Evolutionary conservation across 35 echinoderm and acorn worm species (phyloP).

Genomic region (Heliocidaris tuberculata): DNA sequence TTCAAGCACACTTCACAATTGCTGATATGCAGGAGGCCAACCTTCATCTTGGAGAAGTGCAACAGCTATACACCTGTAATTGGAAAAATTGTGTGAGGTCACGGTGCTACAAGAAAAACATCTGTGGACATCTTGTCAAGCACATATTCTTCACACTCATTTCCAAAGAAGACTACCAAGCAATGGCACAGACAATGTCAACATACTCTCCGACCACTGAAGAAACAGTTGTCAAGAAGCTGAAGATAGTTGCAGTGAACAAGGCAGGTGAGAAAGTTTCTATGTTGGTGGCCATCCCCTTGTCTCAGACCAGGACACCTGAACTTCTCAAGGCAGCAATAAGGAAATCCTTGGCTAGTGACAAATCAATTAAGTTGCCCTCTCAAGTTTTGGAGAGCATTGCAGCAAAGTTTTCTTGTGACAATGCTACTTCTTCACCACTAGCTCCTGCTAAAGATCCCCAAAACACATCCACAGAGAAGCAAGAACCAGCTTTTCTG

Average conservation of each 20-base stretch:
- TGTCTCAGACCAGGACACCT: background rate
- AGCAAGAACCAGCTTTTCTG: background rate
- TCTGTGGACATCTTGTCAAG: slow-evolving; percentile 62
- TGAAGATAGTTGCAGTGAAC: slow-evolving; percentile 15
- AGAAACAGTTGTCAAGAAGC: slow-evolving; percentile 5
- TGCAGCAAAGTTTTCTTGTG: slow-evolving; percentile 1
- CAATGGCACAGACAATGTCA: slow-evolving; percentile 52
- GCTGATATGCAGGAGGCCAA: slow-evolving; percentile 63
- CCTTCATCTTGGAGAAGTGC: slow-evolving; percentile 68
- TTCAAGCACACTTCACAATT: slow-evolving; percentile 67
- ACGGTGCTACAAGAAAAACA: slow-evolving; percentile 64
- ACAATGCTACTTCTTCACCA: background rate
- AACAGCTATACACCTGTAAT: slow-evolving; percentile 61
- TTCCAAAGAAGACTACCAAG: slow-evolving; percentile 53
- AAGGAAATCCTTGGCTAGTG: background rate
- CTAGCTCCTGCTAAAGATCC: background rate
- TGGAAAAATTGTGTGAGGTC: slow-evolving; percentile 68
- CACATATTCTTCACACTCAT: slow-evolving; percentile 65
- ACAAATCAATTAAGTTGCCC: background rate
- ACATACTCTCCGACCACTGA: slow-evolving; percentile 14
- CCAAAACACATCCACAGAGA: background rate
- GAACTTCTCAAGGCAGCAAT: background rate
- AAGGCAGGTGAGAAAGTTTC: background rate
- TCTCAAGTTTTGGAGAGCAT: background rate
- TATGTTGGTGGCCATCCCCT: background rate